Base-by-base conservation (phyloP, 2,113 vertebrate genomes). In the Cynocephalus volans region DNA sequence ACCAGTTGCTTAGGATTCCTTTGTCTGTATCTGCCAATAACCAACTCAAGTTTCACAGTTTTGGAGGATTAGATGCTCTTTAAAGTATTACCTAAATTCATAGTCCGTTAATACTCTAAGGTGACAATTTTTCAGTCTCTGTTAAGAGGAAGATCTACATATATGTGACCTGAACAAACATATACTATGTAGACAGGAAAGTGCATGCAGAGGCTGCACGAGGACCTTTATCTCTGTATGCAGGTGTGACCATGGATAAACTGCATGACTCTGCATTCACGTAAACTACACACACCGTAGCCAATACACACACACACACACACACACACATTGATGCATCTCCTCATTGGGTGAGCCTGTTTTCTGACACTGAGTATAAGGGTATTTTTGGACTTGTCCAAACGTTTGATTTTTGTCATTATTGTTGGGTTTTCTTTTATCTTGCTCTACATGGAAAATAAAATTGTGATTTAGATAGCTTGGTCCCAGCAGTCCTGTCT, bases 391-490 rank as follows among this genome's bases (percentile, higher is more conserved):
- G 94, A 98, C 96, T 97, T 94, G 28, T 82, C 96, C 96, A 97
- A 98, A 98, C 50, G 62, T 98, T 98, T 98, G 94, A 97, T 97
- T 98, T 99, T 98, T 92, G 93, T 97, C 97, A 98, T 98, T 98
- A 98, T 97, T 77, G 81, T 77, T 84, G 95, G 96, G 95, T 93
- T 88, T 93, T 87, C 87, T 88, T 97, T 97, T 86, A 95, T 98
- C 96, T 96, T 95, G 72, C 97, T 97, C 88, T 81, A 97, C 97
- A 95, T 92, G 97, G 97, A 97, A 98, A 98, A 98, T 98, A 98
- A 99, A 99, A 99, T 97, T 98, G 98, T 97, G 99, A 98, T 99
- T 99, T 98, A 98, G 98, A 98, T 98, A 98, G 96, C 98, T 98
- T 94, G 98, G 98, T 99, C 99, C 98, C 99, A 98, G 97, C 75